Base-by-base conservation (phyloP, 2,797 vertebrate genomes). In the Pteronotus mesoamericanus region DNA sequence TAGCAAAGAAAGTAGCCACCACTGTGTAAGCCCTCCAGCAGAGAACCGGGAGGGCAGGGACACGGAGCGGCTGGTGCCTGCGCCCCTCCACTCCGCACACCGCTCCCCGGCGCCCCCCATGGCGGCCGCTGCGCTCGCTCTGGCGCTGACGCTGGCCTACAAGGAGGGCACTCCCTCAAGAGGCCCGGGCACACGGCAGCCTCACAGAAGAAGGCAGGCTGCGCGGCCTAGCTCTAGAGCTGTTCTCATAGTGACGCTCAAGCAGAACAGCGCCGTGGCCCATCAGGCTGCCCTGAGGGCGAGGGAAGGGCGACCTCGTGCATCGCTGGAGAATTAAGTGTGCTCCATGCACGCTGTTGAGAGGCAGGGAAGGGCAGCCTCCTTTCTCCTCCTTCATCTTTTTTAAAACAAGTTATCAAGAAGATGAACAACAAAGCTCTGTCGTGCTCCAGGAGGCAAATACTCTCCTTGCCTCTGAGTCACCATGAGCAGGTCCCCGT, bases 21-120 rank as follows among this genome's bases (percentile, higher is more conserved):
- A 3, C 14, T n/a, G 57, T 14, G 32, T 0, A 14, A 6, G 0
- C 18, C 26, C 42, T 42, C 37, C 4, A 2, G 78, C 2, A 16
- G 34, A 32, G 74, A 9, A 37, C 1, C 0, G 0, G 19, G 55
- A 5, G 12, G 74, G 22, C 3, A 0, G 39, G 14, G 19, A 44
- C 1, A 7, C 37, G 14, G 32, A 22, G n/a, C 14, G 12, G 21
- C 39, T 29, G 18, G 7, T 0, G 1, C n/a, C 2, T 2, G 0
- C 6, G 32, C 0, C 18, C 26, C n/a, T n/a, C n/a, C n/a, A n/a
- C n/a, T n/a, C 34, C 0, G 0, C 53, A 37, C 0, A 29, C 55
- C 39, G 3, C 6, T 32, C 55, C 48, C 48, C 3, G 18, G 24
- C 4, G 0, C 39, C 26, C 68, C 44, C 5, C 1, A 9, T n/a